phyloP scores from a whole-genome alignment of 2,113 vertebrate genomes.

The Eubucco bourcierii region DNA sequence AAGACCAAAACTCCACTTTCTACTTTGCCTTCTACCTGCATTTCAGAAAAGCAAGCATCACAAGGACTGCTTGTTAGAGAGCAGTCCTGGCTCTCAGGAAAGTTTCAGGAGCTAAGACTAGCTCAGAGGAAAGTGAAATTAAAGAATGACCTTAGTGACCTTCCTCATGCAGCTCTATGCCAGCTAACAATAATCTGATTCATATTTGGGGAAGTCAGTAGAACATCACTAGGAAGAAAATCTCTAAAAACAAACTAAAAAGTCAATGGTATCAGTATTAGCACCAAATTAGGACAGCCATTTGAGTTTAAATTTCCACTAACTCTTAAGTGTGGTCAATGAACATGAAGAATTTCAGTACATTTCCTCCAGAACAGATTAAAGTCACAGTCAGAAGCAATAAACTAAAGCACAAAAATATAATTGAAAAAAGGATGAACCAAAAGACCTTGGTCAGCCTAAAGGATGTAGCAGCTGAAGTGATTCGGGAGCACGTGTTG shows the following conservation, averaged over 20 bases:
- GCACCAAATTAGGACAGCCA: neutral
- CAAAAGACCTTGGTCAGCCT: neutral
- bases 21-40: neutral
- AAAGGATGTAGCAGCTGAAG: neutral
- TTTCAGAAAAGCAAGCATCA: conserved; percentile 19
- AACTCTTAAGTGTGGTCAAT: conserved; percentile 1
- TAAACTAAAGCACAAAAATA: conserved; percentile 38
- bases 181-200: neutral
- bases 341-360: conserved; percentile 27
- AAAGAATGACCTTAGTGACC: conserved; percentile 7
- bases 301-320: conserved; percentile 17
- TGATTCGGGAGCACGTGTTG: conserved; percentile 8
- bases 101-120: conserved; percentile 7
- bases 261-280: neutral
- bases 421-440: neutral
- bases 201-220: neutral
- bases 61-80: conserved; percentile 21
- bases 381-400: conserved; percentile 43
- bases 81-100: neutral
- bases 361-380: conserved; percentile 27
- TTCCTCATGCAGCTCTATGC: conserved; percentile 1
- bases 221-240: neutral
- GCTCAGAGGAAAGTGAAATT: conserved; percentile 23
- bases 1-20: conserved; percentile 34
- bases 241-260: conserved; percentile 22